A percentile compares a stretch with the other conserved stretches of the same genome.
Conservation (phyloP, 2,113 vertebrate genomes). For the Mastomys coucha region DNA sequence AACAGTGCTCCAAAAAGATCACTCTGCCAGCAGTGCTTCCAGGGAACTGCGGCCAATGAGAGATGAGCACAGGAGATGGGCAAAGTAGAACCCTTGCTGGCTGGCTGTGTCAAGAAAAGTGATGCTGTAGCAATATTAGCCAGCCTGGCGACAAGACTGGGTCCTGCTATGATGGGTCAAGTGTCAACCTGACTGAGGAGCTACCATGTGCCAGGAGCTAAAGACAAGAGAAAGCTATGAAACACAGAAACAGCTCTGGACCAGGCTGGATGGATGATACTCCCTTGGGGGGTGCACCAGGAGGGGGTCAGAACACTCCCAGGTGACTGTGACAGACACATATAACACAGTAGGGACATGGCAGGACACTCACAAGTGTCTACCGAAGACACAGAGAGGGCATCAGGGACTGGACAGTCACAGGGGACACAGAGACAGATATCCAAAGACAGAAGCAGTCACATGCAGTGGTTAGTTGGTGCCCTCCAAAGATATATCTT, state of each 20-base stretch:
- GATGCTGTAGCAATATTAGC: not conserved
- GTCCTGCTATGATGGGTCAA: not conserved
- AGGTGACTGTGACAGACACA: not conserved
- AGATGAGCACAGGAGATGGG: not conserved
- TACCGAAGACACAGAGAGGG: no score
- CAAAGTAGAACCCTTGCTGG: no score
- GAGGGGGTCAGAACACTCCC: not conserved
- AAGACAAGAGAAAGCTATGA: not conserved
- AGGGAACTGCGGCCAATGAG: not conserved
- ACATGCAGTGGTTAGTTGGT: not conserved
- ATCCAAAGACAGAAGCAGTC: not conserved
- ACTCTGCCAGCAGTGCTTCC: not conserved
- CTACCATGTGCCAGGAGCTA: not conserved
- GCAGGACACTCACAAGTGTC: not conserved
- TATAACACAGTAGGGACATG: not conserved
- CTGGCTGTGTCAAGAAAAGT: not conserved
- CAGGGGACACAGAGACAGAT: no score
- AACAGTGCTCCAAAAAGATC: not conserved
- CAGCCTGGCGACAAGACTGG: not conserved
- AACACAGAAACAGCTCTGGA: not conserved
- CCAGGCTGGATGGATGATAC: fast-evolving
- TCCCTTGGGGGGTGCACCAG: not conserved
- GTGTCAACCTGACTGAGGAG: not conserved
- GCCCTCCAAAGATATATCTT: no score
- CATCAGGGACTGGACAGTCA: not conserved